Percentiles rank a stretch among this genome's conserved stretches.
Evolutionary conservation across 2,113 vertebrate genomes (phyloP).

Genomic region (Nesoenas mayeri): DNA sequence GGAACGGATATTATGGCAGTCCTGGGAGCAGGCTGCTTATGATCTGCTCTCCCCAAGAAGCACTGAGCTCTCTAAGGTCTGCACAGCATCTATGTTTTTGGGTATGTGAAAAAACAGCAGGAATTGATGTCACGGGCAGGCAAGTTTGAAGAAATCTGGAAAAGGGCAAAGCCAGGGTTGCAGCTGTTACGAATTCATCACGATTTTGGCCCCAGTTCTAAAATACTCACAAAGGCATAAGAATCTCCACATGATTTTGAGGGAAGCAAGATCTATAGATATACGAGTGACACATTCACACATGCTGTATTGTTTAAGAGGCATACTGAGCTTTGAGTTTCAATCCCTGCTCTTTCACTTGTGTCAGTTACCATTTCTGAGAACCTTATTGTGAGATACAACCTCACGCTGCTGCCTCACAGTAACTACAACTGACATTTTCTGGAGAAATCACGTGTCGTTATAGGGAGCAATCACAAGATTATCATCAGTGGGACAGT

Average conservation of each 20-base stretch:
- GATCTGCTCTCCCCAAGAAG: background rate
- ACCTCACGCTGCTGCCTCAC: background rate
- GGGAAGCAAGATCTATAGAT: slow-evolving; percentile 18
- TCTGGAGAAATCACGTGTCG: fast-evolving
- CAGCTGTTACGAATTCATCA: slow-evolving; percentile 66
- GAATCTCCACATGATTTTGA: slow-evolving; percentile 38
- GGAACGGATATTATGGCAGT: background rate
- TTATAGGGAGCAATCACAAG: background rate
- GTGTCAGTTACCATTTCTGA: background rate
- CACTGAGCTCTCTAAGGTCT: background rate
- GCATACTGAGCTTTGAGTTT: background rate
- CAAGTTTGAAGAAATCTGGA: background rate
- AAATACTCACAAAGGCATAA: slow-evolving; percentile 48
- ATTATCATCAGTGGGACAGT: background rate
- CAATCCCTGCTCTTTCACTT: background rate
- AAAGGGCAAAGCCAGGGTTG: background rate
- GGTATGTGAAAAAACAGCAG: background rate
- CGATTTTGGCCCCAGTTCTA: slow-evolving; percentile 27
- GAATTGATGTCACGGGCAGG: slow-evolving; percentile 13
- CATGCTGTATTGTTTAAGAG: slow-evolving; percentile 45
- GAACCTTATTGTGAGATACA: background rate
- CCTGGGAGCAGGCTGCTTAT: background rate
- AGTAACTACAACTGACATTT: background rate
- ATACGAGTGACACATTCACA: background rate
- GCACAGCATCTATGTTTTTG: background rate